A percentile compares a stretch with the other conserved stretches of the same genome.
Conservation (phyloP, 1,140 invertebrate species). For the Aporrectodea caliginosa region DNA sequence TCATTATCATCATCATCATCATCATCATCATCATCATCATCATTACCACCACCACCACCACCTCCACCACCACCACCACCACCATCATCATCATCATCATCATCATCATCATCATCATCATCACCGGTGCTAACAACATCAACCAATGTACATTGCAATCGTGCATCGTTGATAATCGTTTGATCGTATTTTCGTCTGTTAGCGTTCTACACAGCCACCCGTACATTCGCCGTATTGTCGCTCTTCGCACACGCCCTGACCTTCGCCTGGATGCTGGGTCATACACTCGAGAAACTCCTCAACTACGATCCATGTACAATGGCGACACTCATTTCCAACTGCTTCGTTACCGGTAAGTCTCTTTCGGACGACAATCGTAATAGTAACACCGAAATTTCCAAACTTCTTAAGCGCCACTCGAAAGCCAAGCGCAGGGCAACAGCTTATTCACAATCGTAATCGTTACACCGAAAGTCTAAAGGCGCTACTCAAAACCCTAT, state of each 20-base stretch:
- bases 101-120: background rate
- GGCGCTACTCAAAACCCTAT: too few relatives aligned
- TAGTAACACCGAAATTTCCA: too few relatives aligned
- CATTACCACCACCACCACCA: too few relatives aligned
- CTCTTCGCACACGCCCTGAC: constrained; percentile 20
- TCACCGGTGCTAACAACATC: too few relatives aligned
- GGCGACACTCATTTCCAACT: constrained; percentile 18
- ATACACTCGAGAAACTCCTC: constrained; percentile 30
- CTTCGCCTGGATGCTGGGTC: constrained; percentile 31
- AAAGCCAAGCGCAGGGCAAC: too few relatives aligned
- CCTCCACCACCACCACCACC: background rate
- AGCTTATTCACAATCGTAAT: too few relatives aligned
- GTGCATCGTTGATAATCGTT: background rate
- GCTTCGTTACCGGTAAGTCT: constrained; percentile 24
- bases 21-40: too few relatives aligned
- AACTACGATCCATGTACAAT: constrained; percentile 28
- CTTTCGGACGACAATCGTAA: too few relatives aligned
- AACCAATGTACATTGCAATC: background rate
- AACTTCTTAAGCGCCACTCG: too few relatives aligned
- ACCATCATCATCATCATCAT: background rate
- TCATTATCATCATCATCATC: too few relatives aligned
- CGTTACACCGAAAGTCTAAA: too few relatives aligned
- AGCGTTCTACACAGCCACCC: constrained; percentile 26
- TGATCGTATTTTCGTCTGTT: too few relatives aligned
- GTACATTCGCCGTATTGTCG: constrained; percentile 17